phyloP scores from a whole-genome alignment of 2,888 invertebrate species.

The Netelia melanura region DNA sequence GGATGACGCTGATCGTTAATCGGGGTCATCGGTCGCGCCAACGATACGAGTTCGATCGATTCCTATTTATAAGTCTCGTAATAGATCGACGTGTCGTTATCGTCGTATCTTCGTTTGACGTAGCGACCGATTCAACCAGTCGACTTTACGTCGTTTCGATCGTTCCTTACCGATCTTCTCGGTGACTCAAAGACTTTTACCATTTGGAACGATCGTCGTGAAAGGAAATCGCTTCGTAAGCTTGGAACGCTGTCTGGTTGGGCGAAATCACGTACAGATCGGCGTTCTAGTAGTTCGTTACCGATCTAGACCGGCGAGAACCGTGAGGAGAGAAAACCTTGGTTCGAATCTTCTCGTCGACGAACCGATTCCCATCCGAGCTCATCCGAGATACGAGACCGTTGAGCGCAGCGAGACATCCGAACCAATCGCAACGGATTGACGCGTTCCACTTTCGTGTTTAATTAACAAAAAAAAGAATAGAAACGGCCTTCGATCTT shows the following conservation, averaged over 20 bases:
- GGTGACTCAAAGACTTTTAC: too few relatives aligned
- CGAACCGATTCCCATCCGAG: constrained; percentile 30
- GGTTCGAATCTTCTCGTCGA: constrained; percentile 43
- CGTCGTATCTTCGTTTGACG: too few relatives aligned
- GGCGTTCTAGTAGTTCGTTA: too few relatives aligned
- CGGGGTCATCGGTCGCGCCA: not conserved
- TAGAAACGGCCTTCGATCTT: constrained; percentile 26
- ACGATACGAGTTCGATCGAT: not conserved
- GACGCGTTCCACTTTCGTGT: constrained; percentile 61
- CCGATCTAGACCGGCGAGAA: not conserved
- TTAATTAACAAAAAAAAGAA: constrained; percentile 41
- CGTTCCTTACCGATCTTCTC: too few relatives aligned
- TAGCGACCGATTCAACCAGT: too few relatives aligned
- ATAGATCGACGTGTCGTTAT: not conserved
- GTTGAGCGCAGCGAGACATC: constrained; percentile 13
- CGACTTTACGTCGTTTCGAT: not conserved
- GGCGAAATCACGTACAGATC: too few relatives aligned
- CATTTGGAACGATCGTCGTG: too few relatives aligned
- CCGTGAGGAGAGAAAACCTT: constrained; percentile 38
- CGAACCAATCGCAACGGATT: constrained; percentile 25
- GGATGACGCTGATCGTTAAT: not conserved
- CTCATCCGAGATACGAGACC: not conserved
- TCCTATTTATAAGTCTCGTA: not conserved
- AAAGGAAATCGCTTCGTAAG: too few relatives aligned
- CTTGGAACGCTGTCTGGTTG: too few relatives aligned